Percentiles rank a stretch among this genome's conserved stretches.
Evolutionary conservation across 2,888 invertebrate species (phyloP).

Genomic region (Cerceris ruficornis): DNA sequence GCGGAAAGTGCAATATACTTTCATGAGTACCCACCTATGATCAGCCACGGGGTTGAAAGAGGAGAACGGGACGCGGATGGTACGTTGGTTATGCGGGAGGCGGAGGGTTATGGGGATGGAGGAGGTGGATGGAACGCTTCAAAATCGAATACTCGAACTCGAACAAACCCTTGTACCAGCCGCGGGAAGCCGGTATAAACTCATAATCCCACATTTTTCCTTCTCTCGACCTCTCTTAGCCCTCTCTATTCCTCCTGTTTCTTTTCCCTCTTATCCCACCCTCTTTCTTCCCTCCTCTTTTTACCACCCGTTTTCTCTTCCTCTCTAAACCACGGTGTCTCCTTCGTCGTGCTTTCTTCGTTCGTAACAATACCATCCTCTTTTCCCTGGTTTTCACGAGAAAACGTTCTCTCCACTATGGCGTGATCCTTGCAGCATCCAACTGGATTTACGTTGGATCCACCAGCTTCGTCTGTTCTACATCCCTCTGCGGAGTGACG

Average conservation of each 20-base stretch:
- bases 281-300: constrained; percentile 11
- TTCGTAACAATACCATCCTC: background rate
- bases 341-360: background rate
- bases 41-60: constrained; percentile 32
- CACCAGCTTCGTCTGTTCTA: background rate
- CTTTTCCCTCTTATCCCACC: constrained; percentile 8
- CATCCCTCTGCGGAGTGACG: background rate
- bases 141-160: constrained; percentile 69
- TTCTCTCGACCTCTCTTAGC: constrained; percentile 10
- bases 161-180: constrained; percentile 64
- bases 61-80: constrained; percentile 46
- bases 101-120: background rate
- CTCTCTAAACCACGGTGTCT: background rate
- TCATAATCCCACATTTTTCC: constrained; percentile 67
- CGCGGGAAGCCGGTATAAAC: constrained; percentile 66
- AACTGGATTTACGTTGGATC: constrained; percentile 17
- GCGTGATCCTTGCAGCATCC: constrained; percentile 12
- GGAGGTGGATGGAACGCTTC: constrained; percentile 49
- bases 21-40: constrained; percentile 71
- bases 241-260: constrained; percentile 1
- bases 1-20: constrained; percentile 76
- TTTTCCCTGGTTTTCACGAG: background rate
- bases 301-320: constrained; percentile 24
- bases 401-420: constrained; percentile 15
- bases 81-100: constrained; percentile 47